Evolutionary conservation across 1,140 invertebrate species (phyloP), one percentile per base, ranked within the genome.

Genomic region (Penaeus japonicus): DNA sequence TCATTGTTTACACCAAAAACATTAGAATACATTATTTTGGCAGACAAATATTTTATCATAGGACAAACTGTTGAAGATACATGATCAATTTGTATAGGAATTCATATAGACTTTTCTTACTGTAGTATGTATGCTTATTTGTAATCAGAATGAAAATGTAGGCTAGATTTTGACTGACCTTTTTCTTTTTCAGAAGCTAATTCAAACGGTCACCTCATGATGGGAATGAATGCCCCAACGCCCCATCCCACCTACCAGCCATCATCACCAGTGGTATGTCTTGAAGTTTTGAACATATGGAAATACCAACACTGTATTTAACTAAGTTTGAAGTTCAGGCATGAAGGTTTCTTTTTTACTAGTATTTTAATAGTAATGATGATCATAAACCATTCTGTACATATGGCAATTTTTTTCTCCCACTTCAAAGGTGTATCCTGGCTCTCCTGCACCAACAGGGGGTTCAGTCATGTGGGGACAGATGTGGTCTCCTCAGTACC

Each of bases 381-480:
- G n/a, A n/a, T n/a, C n/a, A n/a, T n/a, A n/a, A n/a, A n/a, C n/a
- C n/a, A n/a, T n/a, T n/a, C n/a, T n/a, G n/a, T n/a, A n/a, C n/a
- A 7, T 4, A 47, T 47, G 47, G 10, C 10, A 47, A 47, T 15
- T 1, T 12, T 47, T 47, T 7, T 47, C 15, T 47, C 15, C 47
- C 10, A 12, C 15, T 47, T 47, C 15, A 47, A 15, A 87, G 85
- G 81, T 87, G 22, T 84, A 87, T 32, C 85, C 86, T 39, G 81
- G 89, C 24, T 90, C 89, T 1, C 89, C 89, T 24, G 81, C 84
- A 47, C 57, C 73, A 62, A 77, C 79, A n/a, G 85, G 89, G 30
- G 81, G 89, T 53, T 90, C 89, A 12, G 55, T 90, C 24, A 87
- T 90, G 77, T 90, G 89, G 89, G 89, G 89, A 22, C 89, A 90